These are phyloP conservation scores for Linurgus olivaceus DNA, from an alignment of 2,797 vertebrate genomes.

Conservation along the genomic window DNA sequence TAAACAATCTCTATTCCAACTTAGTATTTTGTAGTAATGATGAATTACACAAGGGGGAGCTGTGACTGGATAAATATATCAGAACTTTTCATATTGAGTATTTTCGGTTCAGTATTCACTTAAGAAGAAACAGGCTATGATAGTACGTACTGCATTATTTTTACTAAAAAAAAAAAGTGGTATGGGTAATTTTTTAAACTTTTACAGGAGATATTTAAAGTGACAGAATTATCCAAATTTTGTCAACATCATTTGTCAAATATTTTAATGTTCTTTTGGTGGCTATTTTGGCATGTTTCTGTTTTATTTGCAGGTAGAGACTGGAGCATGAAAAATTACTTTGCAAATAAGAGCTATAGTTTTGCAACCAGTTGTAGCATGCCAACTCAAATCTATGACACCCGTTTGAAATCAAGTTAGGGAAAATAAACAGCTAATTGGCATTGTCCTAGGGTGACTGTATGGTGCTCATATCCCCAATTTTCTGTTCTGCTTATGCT, in stretches of 20 bases:
- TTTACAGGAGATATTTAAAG: neutral
- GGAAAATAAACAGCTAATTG: neutral
- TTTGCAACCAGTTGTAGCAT: neutral
- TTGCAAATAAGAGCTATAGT: neutral
- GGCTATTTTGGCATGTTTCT: neutral
- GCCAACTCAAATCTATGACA: neutral
- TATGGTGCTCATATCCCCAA: neutral
- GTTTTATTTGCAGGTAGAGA: neutral
- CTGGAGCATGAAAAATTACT: neutral
- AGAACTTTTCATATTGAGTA: neutral
- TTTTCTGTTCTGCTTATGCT: neutral
- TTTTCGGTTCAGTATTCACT: neutral
- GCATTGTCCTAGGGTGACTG: neutral
- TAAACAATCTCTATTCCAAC: neutral
- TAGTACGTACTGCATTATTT: neutral
- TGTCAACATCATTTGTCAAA: neutral
- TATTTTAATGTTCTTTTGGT: neutral
- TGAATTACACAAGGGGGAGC: conserved; percentile 58
- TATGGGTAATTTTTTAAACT: neutral
- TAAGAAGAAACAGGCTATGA: neutral
- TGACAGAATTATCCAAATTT: neutral
- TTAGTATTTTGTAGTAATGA: conserved; percentile 1
- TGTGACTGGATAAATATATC: neutral
- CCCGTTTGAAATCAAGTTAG: neutral
- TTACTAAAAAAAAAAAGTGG: neutral